These are phyloP conservation scores for Eupithecia subumbrata DNA, from an alignment of 2,888 invertebrate genomes.

Conservation along the genomic window DNA sequence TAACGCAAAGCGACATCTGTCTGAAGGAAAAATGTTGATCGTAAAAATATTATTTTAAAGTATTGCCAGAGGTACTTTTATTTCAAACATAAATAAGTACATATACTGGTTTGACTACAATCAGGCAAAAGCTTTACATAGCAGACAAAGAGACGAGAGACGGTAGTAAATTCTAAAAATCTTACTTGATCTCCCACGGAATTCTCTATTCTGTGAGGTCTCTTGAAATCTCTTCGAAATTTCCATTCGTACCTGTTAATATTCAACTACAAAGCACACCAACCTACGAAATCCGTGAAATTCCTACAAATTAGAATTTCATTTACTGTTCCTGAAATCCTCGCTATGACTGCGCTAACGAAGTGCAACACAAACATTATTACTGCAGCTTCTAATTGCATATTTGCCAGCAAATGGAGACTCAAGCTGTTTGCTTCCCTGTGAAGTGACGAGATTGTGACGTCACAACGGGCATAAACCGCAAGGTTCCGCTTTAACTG, in stretches of 20 bases:
- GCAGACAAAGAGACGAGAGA: too few species aligned
- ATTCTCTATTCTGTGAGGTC: too few species aligned
- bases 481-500: not conserved
- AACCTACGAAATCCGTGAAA: not conserved
- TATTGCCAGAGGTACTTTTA: too few species aligned
- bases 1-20: not conserved
- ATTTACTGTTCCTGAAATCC: constrained; percentile 25
- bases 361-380: constrained; percentile 53
- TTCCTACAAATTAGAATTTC: constrained; percentile 22
- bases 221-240: not conserved
- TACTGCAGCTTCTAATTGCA: constrained; percentile 58
- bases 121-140: too few species aligned
- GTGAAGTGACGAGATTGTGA: constrained; percentile 30
- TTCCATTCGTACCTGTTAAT: constrained; percentile 2
- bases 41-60: not conserved
- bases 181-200: too few species aligned
- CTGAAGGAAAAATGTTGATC: not conserved
- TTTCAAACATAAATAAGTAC: too few species aligned
- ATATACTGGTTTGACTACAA: too few species aligned
- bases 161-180: not conserved
- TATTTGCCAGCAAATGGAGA: constrained; percentile 58
- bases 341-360: constrained; percentile 41
- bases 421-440: constrained; percentile 52
- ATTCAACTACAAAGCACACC: constrained; percentile 3
- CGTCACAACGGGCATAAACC: constrained; percentile 22